These are phyloP conservation scores for Melospiza georgiana DNA, from an alignment of 2,113 vertebrate species.

Conservation along the genomic window DNA sequence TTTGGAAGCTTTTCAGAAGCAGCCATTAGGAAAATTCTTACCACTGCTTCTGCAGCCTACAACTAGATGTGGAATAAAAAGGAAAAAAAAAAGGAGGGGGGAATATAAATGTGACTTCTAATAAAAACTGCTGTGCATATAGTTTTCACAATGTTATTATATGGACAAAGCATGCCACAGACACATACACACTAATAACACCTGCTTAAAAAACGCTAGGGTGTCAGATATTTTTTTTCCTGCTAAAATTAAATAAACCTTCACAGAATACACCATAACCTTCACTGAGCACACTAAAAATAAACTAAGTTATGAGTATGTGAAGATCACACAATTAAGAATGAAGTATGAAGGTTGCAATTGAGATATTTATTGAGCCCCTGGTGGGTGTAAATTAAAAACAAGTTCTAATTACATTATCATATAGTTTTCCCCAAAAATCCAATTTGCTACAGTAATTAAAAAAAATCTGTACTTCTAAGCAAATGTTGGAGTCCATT, in stretches of 20 bases:
- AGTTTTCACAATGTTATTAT: background rate
- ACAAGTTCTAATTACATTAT: background rate
- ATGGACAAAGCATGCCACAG: background rate
- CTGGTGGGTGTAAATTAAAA: background rate
- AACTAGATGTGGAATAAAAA: background rate
- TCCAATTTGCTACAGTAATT: background rate
- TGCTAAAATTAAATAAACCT: background rate
- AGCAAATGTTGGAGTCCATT: background rate
- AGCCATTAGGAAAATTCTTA: background rate
- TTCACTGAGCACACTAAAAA: constrained; percentile 7
- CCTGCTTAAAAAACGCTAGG: background rate
- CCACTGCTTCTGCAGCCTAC: background rate
- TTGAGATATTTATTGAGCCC: background rate
- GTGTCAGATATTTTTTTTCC: background rate
- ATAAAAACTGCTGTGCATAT: background rate
- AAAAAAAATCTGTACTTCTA: background rate
- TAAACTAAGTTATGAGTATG: background rate
- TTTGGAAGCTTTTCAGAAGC: background rate
- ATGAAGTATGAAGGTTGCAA: background rate
- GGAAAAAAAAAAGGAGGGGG: fast-evolving
- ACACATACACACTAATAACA: background rate
- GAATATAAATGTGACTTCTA: background rate
- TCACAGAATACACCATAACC: background rate
- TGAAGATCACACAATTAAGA: constrained; percentile 27
- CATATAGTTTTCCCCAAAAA: background rate